Conservation (phyloP, 92 coral and sea anemone species). For the Ricordea florida region DNA sequence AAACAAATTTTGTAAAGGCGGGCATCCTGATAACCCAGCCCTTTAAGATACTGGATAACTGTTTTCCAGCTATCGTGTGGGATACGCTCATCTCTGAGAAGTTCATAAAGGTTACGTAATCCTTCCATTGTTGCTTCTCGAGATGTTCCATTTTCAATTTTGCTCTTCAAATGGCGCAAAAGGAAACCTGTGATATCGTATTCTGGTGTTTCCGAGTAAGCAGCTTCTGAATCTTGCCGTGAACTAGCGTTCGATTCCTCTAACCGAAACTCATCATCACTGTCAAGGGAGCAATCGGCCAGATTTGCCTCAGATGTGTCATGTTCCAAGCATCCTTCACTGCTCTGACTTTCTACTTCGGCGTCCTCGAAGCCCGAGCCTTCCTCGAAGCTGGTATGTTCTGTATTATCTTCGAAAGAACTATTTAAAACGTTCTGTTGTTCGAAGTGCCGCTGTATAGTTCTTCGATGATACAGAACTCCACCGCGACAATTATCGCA, state of each 20-base stretch:
- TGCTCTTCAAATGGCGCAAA: slow-evolving; percentile 8
- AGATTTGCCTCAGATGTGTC: not conserved
- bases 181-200: not conserved
- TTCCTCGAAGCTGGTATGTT: too few relatives aligned
- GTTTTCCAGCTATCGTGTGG: slow-evolving; percentile 31
- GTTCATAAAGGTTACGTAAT: slow-evolving; percentile 20
- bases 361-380: not conserved
- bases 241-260: not conserved
- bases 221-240: not conserved
- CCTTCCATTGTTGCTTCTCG: slow-evolving; percentile 28
- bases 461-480: not conserved
- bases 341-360: not conserved
- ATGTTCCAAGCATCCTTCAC: not conserved
- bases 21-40: slow-evolving; percentile 23
- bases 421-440: not conserved
- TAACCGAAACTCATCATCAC: not conserved
- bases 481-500: not conserved
- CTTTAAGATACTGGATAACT: not conserved
- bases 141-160: slow-evolving; percentile 30
- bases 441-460: slow-evolving; percentile 11
- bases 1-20: slow-evolving; percentile 8
- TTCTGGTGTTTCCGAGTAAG: not conserved
- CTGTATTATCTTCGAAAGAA: not conserved
- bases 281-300: not conserved
- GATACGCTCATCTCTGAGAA: slow-evolving; percentile 21